Evolutionary conservation across 2,888 invertebrate species (phyloP), one percentile per base, ranked within the genome.

Genomic region (Ophion slaviceki): DNA sequence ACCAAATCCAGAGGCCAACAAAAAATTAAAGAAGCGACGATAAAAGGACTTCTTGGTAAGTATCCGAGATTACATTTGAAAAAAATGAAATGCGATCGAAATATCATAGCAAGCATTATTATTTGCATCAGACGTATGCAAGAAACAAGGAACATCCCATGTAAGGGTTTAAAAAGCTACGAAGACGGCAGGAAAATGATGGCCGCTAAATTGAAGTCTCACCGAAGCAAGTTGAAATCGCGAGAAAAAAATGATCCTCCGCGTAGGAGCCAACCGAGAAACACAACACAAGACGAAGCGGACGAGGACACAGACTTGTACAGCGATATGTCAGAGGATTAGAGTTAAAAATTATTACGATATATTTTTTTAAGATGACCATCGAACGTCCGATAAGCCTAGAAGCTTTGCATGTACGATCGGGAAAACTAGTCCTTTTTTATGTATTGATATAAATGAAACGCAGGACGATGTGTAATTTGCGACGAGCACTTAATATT

Each of bases 371-470:
- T 62, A 28, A 62, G 62, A 28, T 62, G 28, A 24, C 62, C 11
- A 28, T 62, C 11, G 28, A 62, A 62, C 11, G 62, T n/a, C 10
- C 10, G 11, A 28, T 28, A 28, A 62, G 62, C 11, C 11, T 28
- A 62, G 28, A 62, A 62, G 62, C 11, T 62, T 62, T 62, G 61
- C 28, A 28, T 62, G 28, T 62, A 28, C 28, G 62, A 62, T 62
- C 28, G 62, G 62, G 62, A 62, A 28, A 62, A 62, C 62, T 62
- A 62, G 62, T 62, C 62, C 62, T 62, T 62, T 62, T 62, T 28
- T 62, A 62, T 28, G 11, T 62, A 62, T 40, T 6, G 62, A 28
- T 1, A 62, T 28, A 28, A 28, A 62, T 62, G 14, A n/a, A 62
- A 28, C 11, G 62, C 28, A 62, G 28, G 28, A 28, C 62, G 14